Percentiles rank a stretch among this genome's conserved stretches.
These are phyloP conservation scores for Merluccius polli DNA, from an alignment of 2,797 vertebrate species.

Conservation along the genomic window DNA sequence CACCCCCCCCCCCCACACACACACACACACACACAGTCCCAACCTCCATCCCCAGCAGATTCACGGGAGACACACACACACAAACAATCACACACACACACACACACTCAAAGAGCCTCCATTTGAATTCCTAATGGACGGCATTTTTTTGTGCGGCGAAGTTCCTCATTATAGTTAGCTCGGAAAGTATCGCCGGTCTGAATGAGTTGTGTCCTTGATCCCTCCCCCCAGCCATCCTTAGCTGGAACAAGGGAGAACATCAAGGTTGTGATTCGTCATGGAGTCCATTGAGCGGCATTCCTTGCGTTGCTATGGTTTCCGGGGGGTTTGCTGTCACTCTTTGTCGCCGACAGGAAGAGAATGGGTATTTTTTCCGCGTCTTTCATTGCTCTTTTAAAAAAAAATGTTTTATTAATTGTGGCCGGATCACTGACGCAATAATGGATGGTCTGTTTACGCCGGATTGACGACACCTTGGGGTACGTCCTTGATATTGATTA, in stretches of 20 bases:
- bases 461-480: not conserved
- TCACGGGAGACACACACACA: not conserved
- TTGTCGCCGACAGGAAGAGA: conserved; percentile 30
- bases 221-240: conserved; percentile 40
- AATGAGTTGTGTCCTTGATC: conserved; percentile 41
- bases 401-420: no score
- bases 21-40: no score
- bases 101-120: not conserved
- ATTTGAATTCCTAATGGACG: conserved; percentile 15
- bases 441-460: not conserved
- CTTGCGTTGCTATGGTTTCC: conserved; percentile 69
- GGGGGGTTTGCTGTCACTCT: conserved; percentile 54
- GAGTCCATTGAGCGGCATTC: conserved; percentile 59
- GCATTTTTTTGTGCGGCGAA: conserved; percentile 1
- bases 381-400: conserved; percentile 37
- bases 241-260: conserved; percentile 49
- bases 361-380: conserved; percentile 14
- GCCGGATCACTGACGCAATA: not conserved
- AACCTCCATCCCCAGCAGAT: not conserved
- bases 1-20: no score
- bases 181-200: conserved; percentile 27
- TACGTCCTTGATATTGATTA: not conserved
- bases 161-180: conserved; percentile 26
- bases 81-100: not conserved
- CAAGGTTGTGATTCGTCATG: conserved; percentile 65